Conservation (phyloP, 2,888 invertebrate genomes). For the Phyto melanocephala region DNA sequence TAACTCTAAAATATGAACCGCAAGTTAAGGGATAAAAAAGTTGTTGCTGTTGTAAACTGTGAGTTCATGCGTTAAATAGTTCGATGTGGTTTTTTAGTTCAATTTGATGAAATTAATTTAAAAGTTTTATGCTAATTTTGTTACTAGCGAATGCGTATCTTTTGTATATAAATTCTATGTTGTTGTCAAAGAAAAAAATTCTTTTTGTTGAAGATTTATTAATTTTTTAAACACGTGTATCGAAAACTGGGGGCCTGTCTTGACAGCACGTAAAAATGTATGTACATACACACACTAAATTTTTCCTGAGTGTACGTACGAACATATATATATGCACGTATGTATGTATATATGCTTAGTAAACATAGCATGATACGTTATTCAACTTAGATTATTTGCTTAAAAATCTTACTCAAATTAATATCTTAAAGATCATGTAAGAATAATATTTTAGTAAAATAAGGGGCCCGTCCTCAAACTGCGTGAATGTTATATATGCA, state of each 20-base stretch:
- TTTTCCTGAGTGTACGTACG: too few species aligned
- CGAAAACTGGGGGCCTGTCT: not conserved
- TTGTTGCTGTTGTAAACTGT: not conserved
- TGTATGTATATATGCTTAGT: too few species aligned
- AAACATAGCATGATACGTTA: too few species aligned
- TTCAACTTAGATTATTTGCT: too few species aligned
- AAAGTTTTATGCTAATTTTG: constrained; percentile 3
- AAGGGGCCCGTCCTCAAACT: constrained; percentile 23
- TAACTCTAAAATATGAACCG: too few species aligned
- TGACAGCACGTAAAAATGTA: not conserved
- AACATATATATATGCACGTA: not conserved
- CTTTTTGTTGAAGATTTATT: constrained; percentile 9
- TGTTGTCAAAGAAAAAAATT: constrained; percentile 2
- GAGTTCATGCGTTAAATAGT: not conserved
- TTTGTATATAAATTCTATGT: not conserved
- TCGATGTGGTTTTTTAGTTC: not conserved
- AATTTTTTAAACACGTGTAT: not conserved
- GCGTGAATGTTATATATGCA: too few species aligned
- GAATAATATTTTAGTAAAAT: too few species aligned
- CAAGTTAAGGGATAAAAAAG: constrained; percentile 36
- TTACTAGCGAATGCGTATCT: not conserved
- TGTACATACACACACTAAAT: not conserved
- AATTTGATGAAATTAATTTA: constrained; percentile 13
- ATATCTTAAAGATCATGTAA: too few species aligned
- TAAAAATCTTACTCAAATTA: too few species aligned